Conservation (phyloP, 2,888 invertebrate genomes). For the Labia minor region DNA sequence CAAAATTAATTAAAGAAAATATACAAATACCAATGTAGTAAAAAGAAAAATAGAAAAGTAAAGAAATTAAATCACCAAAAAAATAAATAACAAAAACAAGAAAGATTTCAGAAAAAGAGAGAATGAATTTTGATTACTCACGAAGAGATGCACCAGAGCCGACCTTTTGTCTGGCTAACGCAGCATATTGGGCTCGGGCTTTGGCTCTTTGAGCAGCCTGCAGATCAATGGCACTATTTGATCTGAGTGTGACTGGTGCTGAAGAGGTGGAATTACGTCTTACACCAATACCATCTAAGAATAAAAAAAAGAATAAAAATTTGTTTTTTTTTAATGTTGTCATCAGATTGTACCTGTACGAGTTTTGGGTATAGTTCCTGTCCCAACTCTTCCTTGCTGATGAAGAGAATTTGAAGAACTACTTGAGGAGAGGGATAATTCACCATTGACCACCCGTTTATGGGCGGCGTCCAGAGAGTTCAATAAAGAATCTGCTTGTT, state of each 20-base stretch:
- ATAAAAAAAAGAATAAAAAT: not conserved
- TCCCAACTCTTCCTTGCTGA: constrained; percentile 23
- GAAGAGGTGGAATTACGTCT: constrained; percentile 24
- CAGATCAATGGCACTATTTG: constrained; percentile 87
- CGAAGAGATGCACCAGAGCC: constrained; percentile 56
- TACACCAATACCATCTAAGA: constrained; percentile 29
- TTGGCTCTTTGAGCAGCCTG: constrained; percentile 82
- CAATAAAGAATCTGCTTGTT: constrained; percentile 75
- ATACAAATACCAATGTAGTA: constrained; percentile 26
- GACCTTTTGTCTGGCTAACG: constrained; percentile 64
- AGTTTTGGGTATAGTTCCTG: constrained; percentile 19
- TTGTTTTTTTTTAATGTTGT: not conserved
- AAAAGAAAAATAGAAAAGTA: constrained; percentile 26
- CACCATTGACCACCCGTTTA: constrained; percentile 53
- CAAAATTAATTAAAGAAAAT: constrained; percentile 27
- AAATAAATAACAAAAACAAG: constrained; percentile 8
- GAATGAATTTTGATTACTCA: constrained; percentile 42
- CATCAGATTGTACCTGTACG: constrained; percentile 16
- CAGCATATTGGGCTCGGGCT: constrained; percentile 70
- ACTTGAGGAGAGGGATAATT: constrained; percentile 32
- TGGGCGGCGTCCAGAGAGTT: constrained; percentile 69
- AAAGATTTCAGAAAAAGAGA: constrained; percentile 9
- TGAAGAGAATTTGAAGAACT: constrained; percentile 30
- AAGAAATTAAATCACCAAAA: constrained; percentile 14
- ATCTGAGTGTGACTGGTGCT: constrained; percentile 51